Base-by-base conservation (phyloP, 30 jellyfish, hydroid and myxozoan genomes). In the Pelagia noctiluca region DNA sequence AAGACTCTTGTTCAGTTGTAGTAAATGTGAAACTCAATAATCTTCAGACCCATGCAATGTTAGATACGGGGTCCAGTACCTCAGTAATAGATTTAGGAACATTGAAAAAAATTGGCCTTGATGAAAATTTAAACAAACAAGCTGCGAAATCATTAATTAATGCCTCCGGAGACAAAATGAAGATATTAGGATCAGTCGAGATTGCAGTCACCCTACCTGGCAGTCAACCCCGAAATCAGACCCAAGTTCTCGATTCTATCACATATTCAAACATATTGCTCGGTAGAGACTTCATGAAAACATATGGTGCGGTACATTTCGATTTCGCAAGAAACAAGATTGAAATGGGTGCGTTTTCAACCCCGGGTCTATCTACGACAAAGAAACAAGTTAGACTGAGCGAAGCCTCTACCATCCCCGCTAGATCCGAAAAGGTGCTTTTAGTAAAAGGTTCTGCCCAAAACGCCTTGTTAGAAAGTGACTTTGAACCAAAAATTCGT, bases 51-150 rank as follows among this genome's bases (percentile, higher is more conserved):
- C 89, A 78, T 60, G 89, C 61, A 23, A 62, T 78, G 83, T 70
- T 78, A 36, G 89, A 78, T 60, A 78, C 89, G 13, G 89, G 83
- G 38, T 78, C 89, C 23, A 70, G 84, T 1, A 25, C 70, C 35
- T 78, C 89, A 19, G 31, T 78, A 7, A 62, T 78, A 23, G 83
- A 57, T 35, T 62, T 26, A 25, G 82, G 84, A 28, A 78, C 89
- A 7, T 26, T 78, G 35, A 46, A 70, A 8, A 54, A 42, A 54
- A 60, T 78, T 8, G 71, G 89, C 2, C 25, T n/a, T n/a, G n/a
- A n/a, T n/a, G n/a, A n/a, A n/a, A n/a, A n/a, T n/a, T n/a, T n/a
- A n/a, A n/a, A n/a, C n/a, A n/a, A n/a, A n/a, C n/a, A n/a, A n/a
- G n/a, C n/a, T n/a, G n/a, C n/a, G n/a, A n/a, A n/a, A n/a, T n/a